Percentiles rank a stretch among this genome's conserved stretches.
These are phyloP conservation scores for Tarsius wallacei DNA, from an alignment of 2,797 vertebrate genomes.

Conservation along the genomic window DNA sequence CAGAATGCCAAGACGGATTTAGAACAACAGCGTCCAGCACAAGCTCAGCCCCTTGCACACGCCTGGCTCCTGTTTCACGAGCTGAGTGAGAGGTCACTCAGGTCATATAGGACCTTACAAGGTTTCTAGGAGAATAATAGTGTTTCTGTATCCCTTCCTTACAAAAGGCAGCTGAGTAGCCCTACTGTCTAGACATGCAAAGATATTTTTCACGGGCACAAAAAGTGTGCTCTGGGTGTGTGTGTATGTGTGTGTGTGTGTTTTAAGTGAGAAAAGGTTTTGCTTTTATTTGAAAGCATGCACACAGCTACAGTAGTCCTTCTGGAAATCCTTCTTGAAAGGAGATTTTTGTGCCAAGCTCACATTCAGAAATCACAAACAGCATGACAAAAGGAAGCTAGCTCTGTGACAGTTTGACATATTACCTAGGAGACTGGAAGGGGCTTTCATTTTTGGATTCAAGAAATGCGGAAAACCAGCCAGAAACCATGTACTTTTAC, in stretches of 20 bases:
- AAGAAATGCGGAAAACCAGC: background rate
- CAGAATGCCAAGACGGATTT: background rate
- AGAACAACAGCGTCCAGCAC: background rate
- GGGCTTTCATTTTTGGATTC: constrained; percentile 52
- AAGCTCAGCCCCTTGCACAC: background rate
- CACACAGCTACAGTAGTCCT: background rate
- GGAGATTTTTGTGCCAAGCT: constrained; percentile 31
- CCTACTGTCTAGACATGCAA: constrained; percentile 72
- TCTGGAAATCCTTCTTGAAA: constrained; percentile 65
- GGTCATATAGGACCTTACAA: constrained; percentile 69
- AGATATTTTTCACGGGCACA: constrained; percentile 73
- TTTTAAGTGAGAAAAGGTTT: constrained; percentile 51
- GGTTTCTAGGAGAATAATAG: constrained; percentile 48
- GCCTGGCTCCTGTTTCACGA: constrained; percentile 73
- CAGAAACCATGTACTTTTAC: background rate
- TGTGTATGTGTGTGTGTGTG: background rate
- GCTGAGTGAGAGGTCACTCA: background rate
- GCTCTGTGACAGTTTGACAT: constrained; percentile 35
- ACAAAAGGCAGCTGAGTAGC: background rate
- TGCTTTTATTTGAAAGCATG: constrained; percentile 65
- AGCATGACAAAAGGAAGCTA: constrained; percentile 60
- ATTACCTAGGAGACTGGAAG: constrained; percentile 47
- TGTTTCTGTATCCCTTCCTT: constrained; percentile 71
- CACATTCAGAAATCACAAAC: constrained; percentile 63
- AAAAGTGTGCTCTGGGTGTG: background rate